Evolutionary conservation across 1,140 invertebrate species (phyloP).

Genomic region (Papilio polyxenes): DNA sequence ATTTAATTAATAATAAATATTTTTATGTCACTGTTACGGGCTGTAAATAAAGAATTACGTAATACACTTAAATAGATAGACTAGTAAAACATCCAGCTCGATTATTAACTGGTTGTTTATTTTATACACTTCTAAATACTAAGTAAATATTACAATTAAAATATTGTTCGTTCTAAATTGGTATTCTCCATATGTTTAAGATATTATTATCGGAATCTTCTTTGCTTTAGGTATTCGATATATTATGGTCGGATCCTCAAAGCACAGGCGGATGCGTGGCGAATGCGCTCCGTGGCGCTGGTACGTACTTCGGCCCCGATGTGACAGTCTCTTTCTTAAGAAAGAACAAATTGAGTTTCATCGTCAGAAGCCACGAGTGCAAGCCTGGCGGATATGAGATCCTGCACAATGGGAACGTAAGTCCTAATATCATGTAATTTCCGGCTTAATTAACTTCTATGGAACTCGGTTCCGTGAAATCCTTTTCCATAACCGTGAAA

Average conservation of each 20-base stretch:
- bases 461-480: not conserved
- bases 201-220: not conserved
- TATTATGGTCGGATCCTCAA: slow-evolving; percentile 96
- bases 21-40: not conserved
- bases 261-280: slow-evolving; percentile 86
- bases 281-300: slow-evolving; percentile 93
- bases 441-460: not conserved
- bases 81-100: not conserved
- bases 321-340: slow-evolving; percentile 89
- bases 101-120: not conserved
- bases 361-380: slow-evolving; percentile 95
- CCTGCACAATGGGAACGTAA: slow-evolving; percentile 89
- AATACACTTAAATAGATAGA: not conserved
- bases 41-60: not conserved
- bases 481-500: not conserved
- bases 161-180: not conserved
- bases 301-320: slow-evolving; percentile 95
- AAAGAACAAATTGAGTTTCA: slow-evolving; percentile 86
- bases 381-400: slow-evolving; percentile 95
- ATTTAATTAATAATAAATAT: not conserved
- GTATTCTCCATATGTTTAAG: not conserved
- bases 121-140: not conserved
- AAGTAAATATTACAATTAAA: not conserved
- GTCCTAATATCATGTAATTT: slow-evolving; percentile 40
- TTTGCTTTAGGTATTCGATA: slow-evolving; percentile 88